These are phyloP conservation scores for Aulostomus chinensis DNA, from an alignment of 2,797 vertebrate species.

Conservation along the genomic window DNA sequence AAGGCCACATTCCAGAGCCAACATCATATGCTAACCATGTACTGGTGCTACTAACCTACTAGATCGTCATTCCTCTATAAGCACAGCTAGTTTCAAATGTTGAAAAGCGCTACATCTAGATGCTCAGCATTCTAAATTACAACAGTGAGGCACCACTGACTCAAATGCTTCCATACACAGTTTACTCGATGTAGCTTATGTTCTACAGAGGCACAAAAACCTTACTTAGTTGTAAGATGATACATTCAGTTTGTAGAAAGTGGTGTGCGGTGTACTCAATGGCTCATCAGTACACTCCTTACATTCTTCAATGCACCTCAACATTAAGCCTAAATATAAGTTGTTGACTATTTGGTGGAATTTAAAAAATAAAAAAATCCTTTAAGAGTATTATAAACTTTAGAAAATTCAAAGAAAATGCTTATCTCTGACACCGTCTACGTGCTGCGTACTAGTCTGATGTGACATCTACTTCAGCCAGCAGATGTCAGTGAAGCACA, in stretches of 20 bases:
- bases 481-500: constrained; percentile 62
- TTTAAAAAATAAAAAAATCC: no score
- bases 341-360: constrained; percentile 6
- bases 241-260: constrained; percentile 70
- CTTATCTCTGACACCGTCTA: background rate
- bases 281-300: no score
- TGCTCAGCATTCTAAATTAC: no score
- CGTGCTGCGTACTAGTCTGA: background rate
- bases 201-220: no score
- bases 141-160: background rate
- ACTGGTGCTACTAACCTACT: no score
- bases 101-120: no score
- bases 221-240: no score
- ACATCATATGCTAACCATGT: no score
- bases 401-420: background rate
- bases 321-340: constrained; percentile 7
- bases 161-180: constrained; percentile 6
- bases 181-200: background rate
- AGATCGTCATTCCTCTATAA: no score
- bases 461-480: constrained; percentile 32
- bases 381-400: constrained; percentile 1
- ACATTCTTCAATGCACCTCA: constrained; percentile 61
- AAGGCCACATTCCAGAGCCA: background rate
- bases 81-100: no score
- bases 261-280: no score